Evolutionary conservation across 2,113 vertebrate species (phyloP), one percentile per base, ranked within the genome.

Genomic region (Bos indicus): DNA sequence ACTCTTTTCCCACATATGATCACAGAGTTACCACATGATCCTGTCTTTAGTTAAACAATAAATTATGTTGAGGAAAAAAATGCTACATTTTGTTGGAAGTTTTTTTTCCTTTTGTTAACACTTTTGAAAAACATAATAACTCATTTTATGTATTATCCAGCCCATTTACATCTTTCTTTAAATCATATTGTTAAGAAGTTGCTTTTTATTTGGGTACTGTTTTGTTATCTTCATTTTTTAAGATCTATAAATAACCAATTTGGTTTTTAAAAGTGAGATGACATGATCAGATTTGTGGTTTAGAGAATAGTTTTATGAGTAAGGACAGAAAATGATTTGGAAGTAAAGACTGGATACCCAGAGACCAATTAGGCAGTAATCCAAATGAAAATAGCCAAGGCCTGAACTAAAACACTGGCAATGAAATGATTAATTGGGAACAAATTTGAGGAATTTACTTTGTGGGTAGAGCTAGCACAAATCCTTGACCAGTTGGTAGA

Each of bases 171-270:
- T 57, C 52, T 90, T 84, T 90, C 23, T 92, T 80, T 91, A 91
- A 92, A 52, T 95, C 17, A 82, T 92, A 71, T 59, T 90, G 9
- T 97, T 91, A 88, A 82, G 7, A 88, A 82, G 7, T 57, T 94
- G 12, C 64, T 81, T 94, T 97, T 90, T 30, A 16, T 85, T 93
- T 51, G 54, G 7, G 28, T 97, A 15, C 23, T 52, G 26, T 84
- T 96, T 94, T 25, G 30, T 93, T 97, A 30, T 83, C 36, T 88
- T 94, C 2, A 15, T 94, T 92, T 91, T 81, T 88, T 81, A 82
- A 54, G 13, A 36, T 95, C 40, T 92, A 6, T 64, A 86, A 86
- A 46, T 43, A 62, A n/a, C 40, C 74, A 77, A 1, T 88, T 94
- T 94, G 52, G 8, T 91, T 96, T 93, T 78, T 71, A 54, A 23